Evolutionary conservation across 2,797 vertebrate genomes (phyloP).

Genomic region (Phoebastria nigripes): DNA sequence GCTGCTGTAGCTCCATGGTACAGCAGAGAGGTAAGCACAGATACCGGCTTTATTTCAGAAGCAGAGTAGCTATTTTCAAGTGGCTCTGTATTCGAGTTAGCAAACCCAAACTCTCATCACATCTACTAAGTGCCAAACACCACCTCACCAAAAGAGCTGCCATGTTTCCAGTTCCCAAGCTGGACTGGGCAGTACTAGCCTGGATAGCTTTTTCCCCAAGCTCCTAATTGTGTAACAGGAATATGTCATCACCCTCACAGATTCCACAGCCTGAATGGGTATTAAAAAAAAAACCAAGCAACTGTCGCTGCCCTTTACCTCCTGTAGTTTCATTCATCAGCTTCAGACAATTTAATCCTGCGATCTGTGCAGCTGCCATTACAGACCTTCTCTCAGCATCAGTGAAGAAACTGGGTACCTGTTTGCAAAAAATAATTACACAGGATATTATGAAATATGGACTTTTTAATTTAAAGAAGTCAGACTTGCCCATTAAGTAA

Average conservation of each 20-base stretch:
- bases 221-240: background rate
- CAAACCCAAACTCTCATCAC: background rate
- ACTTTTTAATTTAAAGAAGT: background rate
- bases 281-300: background rate
- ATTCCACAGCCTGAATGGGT: background rate
- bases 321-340: constrained; percentile 83
- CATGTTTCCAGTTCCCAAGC: background rate
- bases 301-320: constrained; percentile 48
- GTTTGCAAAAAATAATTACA: background rate
- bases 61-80: background rate
- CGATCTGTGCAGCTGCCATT: constrained; percentile 80
- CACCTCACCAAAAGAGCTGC: background rate
- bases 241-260: background rate
- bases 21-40: background rate
- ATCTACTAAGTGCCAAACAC: background rate
- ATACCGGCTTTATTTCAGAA: background rate
- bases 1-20: background rate
- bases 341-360: constrained; percentile 80
- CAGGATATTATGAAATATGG: background rate
- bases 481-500: background rate
- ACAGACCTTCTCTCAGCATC: constrained; percentile 81
- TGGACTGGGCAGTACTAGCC: background rate
- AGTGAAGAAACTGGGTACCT: constrained; percentile 82
- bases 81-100: rapidly evolving
- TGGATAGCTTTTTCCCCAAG: background rate